phyloP scores from a whole-genome alignment of 2,797 vertebrate species.

The Cynopterus sphinx region DNA sequence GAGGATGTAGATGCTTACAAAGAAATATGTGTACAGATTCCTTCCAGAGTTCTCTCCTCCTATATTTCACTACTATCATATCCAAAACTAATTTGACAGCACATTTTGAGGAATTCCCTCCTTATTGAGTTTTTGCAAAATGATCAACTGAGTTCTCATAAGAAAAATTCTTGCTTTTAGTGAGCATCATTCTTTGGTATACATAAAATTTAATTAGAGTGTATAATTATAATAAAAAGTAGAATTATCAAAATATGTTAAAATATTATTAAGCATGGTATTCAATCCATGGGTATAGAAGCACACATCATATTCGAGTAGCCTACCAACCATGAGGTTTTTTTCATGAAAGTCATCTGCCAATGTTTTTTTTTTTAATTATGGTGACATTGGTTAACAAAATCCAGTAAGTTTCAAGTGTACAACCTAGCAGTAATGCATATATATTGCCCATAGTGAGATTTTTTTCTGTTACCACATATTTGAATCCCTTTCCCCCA shows the following conservation, averaged over 20 bases:
- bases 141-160: conserved; percentile 23
- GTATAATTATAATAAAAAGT: background rate
- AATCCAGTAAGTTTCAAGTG: too few species aligned
- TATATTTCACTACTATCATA: background rate
- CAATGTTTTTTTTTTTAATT: background rate
- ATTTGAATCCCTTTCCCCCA: too few species aligned
- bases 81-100: background rate
- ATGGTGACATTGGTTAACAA: too few species aligned
- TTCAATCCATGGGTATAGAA: background rate
- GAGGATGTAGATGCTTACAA: background rate
- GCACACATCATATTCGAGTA: background rate
- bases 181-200: background rate
- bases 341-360: background rate
- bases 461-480: too few species aligned
- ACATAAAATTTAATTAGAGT: background rate
- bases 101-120: background rate
- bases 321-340: background rate
- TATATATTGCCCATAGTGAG: too few species aligned
- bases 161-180: conserved; percentile 19
- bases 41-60: background rate
- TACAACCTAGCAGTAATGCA: too few species aligned
- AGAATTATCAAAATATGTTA: conserved; percentile 11
- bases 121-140: background rate
- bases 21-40: background rate
- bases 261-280: background rate